Conservation (phyloP, 2,113 vertebrate genomes). For the Prunella fulvescens region DNA sequence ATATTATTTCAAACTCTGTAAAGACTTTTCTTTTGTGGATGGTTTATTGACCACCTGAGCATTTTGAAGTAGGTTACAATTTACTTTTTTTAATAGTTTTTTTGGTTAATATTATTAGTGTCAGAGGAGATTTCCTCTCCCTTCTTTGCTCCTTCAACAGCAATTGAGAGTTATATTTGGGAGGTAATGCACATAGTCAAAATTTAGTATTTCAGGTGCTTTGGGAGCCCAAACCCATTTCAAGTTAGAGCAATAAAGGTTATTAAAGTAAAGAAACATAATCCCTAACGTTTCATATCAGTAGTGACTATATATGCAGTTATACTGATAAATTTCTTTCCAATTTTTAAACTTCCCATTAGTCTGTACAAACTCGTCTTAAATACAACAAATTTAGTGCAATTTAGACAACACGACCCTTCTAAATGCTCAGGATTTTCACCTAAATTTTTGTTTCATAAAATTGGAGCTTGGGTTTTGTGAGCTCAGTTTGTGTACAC, state of each 20-base stretch:
- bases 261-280: background rate
- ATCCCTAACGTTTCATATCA: background rate
- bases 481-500: background rate
- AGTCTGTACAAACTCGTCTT: rapidly evolving
- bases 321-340: background rate
- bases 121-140: background rate
- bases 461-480: background rate
- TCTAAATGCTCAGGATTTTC: background rate
- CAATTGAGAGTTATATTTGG: background rate
- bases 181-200: background rate
- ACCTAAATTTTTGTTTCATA: background rate
- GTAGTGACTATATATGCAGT: background rate
- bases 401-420: background rate
- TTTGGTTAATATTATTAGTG: background rate
- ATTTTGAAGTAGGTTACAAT: background rate
- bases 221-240: background rate
- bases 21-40: background rate
- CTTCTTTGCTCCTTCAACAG: background rate
- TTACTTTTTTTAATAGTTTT: background rate
- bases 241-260: background rate
- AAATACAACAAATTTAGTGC: background rate
- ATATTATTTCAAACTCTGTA: background rate
- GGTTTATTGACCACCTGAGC: background rate
- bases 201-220: background rate
- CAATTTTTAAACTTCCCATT: background rate